phyloP scores from a whole-genome alignment of 2,113 vertebrate species.

The Bothrops jararaca region DNA sequence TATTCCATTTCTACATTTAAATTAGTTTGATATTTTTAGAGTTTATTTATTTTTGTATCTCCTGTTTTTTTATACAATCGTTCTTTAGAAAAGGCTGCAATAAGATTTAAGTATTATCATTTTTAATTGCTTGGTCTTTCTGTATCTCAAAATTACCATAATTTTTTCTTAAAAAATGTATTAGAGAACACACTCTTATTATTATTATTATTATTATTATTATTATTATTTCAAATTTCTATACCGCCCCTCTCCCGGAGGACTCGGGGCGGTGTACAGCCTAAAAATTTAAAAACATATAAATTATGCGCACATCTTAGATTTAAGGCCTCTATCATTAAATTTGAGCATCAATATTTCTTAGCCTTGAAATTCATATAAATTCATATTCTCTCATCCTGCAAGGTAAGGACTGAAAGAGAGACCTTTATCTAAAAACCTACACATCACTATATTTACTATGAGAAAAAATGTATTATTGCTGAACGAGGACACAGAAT shows the following conservation, averaged over 20 bases:
- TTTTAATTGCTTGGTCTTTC: not conserved
- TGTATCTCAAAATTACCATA: not conserved
- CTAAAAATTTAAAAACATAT: too few relatives aligned
- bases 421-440: not conserved
- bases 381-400: not conserved
- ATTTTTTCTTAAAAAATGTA: not conserved
- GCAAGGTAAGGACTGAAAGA: not conserved
- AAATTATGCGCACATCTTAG: not conserved
- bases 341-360: not conserved
- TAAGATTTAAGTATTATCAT: not conserved
- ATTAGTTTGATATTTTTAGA: not conserved
- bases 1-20: not conserved
- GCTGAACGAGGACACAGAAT: not conserved
- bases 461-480: not conserved
- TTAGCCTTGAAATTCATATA: not conserved
- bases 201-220: too few relatives aligned
- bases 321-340: not conserved
- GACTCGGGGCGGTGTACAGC: too few relatives aligned
- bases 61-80: not conserved
- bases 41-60: not conserved
- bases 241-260: too few relatives aligned
- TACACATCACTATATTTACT: not conserved
- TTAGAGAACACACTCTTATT: not conserved
- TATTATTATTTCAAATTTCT: too few relatives aligned
- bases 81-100: not conserved